Evolutionary conservation across 2,888 invertebrate species (phyloP), one percentile per base, ranked within the genome.

Genomic region (Stenichneumon culpator): DNA sequence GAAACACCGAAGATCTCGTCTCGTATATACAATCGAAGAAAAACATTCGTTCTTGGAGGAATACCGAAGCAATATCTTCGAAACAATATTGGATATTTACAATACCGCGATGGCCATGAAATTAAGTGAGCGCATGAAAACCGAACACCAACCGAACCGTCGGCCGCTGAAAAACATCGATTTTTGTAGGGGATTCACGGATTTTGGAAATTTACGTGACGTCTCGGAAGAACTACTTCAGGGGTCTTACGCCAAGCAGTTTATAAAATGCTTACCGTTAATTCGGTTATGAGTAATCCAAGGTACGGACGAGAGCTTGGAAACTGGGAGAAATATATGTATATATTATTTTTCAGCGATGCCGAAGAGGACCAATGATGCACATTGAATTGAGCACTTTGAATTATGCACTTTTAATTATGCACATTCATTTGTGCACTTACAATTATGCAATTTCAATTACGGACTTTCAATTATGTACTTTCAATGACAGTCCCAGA

Each of bases 231-330:
- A 44, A 11, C 9, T 14, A 44, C 11, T 44, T 11, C 44, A 11
- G 44, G 5, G 44, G 1, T 44, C 44, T 44, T 44, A 9, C 11
- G 2, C 44, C 11, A 44, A 11, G 11, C 1, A 4, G 36, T 36
- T 36, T 36, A 9, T 36, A 1, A 36, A 36, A 1, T 36, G 36
- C 6, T 4, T 36, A 6, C 36, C 5, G 36, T 7, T 36, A 5
- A 93, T 93, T 91, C 91, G 87, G 91, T 93, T 93, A 93, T 87
- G 90, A 88, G 84, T 89, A 90, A 91, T 91, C 84, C 88, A 83
- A 89, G 73, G 57, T 77, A 50, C 57, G 70, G 25, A 69, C 65
- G 57, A 57, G 28, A 63, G 67, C 57, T 77, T 65, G 54, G 60
- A 54, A 68, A 80, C 32, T 70, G 36, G 79, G 70, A 11, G 0